Conservation (phyloP, 1,140 invertebrate genomes). For the Aphis gossypii region DNA sequence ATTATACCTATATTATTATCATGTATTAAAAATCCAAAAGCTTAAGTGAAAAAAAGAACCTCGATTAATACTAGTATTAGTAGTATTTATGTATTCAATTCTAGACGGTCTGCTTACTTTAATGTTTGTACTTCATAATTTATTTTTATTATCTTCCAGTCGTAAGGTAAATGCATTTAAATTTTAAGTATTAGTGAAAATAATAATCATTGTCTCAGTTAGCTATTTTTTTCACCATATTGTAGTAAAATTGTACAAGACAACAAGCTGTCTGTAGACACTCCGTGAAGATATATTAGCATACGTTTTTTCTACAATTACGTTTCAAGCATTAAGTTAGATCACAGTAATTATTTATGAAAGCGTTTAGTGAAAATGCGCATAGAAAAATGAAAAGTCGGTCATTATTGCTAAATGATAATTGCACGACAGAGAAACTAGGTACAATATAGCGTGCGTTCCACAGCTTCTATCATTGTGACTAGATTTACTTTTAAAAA, state of each 20-base stretch:
- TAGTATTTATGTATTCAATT: no score
- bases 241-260: not conserved
- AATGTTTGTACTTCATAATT: not conserved
- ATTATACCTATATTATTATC: not conserved
- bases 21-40: not conserved
- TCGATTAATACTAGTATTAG: not conserved
- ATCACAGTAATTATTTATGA: not conserved
- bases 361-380: slow-evolving; percentile 13
- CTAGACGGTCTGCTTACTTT: not conserved
- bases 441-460: not conserved
- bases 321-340: not conserved
- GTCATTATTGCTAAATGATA: not conserved
- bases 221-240: no score
- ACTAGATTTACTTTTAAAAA: not conserved
- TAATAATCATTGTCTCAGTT: not conserved
- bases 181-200: not conserved
- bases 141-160: not conserved
- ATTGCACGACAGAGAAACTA: not conserved
- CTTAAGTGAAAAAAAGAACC: not conserved
- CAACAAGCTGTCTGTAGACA: not conserved
- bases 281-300: not conserved
- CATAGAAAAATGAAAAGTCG: not conserved
- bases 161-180: not conserved
- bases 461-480: not conserved
- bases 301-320: not conserved